Evolutionary conservation across 2,113 vertebrate species (phyloP), one percentile per base, ranked within the genome.

Genomic region (Lagopus leucura): DNA sequence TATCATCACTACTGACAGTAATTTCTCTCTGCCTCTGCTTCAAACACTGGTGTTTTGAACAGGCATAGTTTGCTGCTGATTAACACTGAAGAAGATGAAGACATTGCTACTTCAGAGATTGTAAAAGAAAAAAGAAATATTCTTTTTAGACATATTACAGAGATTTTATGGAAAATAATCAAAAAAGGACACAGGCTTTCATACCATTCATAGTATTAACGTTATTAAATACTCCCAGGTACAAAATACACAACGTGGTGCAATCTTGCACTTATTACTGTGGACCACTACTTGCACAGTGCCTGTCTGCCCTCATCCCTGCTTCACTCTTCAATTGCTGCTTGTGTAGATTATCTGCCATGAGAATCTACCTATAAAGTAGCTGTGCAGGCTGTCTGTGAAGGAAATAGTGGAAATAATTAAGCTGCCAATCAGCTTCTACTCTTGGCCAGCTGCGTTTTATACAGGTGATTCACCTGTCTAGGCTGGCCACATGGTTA

Each of bases 401-500:
- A 91, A 79, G 38, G 15, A 47, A 82, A 86, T 0, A 1, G 3
- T 20, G 32, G n/a, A 89, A 85, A 85, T 1, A 45, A 84, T 2
- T 18, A 70, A 54, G 9, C 52, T 64, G 43, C 57, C 75, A 55
- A 72, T 8, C 17, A 38, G 28, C 20, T 80, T 91, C 75, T 54
- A 6, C 12, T 61, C 36, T 54, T 48, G 28, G 14, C 13, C 73
- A 18, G 11, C n/a, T 87, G 30, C 32, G 27, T 42, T 86, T 63
- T n/a, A 36, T 4, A 36, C 3, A 14, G 82, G 4, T 54, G 65
- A 85, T 11, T 13, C 3, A 8, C 11, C 13, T 7, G 8, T 34
- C 36, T 20, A 34, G 27, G 27, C 2, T 15, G 36, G 60, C 45
- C 0, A 0, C 2, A 1, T 0, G 2, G 34, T 57, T 43, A 43